Evolutionary conservation across 2,888 invertebrate genomes (phyloP).

Genomic region (Rapana venosa): DNA sequence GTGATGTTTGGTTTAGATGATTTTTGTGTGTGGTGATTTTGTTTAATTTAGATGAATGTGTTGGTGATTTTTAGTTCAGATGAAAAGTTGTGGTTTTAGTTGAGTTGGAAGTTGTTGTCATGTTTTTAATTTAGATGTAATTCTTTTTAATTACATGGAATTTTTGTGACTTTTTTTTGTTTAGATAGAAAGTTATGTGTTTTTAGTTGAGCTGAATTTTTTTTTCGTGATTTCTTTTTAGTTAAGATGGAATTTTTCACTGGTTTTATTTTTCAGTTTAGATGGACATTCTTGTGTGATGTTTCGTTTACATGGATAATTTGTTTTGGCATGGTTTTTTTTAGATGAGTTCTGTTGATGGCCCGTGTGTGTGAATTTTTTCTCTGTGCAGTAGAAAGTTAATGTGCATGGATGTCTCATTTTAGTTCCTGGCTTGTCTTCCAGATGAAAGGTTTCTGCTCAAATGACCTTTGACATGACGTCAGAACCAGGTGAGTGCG

Average conservation of each 20-base stretch:
- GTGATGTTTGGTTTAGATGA: not conserved
- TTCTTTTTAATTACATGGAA: not conserved
- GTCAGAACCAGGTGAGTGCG: conserved; percentile 59
- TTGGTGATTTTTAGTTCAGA: too few relatives aligned
- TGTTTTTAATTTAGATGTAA: too few relatives aligned
- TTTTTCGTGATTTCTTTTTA: not conserved
- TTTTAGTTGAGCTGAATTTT: not conserved
- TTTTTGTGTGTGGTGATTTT: too few relatives aligned
- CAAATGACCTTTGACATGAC: conserved; percentile 48
- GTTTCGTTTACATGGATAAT: not conserved
- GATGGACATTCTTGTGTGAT: not conserved
- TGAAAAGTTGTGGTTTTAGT: too few relatives aligned
- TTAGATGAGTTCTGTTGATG: not conserved
- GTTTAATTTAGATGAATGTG: too few relatives aligned
- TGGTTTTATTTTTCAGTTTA: not conserved
- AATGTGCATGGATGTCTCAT: conserved; percentile 40
- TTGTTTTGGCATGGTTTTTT: not conserved
- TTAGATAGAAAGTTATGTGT: not conserved
- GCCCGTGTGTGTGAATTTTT: not conserved
- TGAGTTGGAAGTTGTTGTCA: too few relatives aligned
- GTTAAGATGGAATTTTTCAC: not conserved
- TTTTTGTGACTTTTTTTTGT: not conserved
- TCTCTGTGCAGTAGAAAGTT: conserved; percentile 3
- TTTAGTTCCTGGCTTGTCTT: conserved; percentile 51
- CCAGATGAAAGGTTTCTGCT: conserved; percentile 68